Evolutionary conservation across 2,113 vertebrate genomes (phyloP).

Genomic region (Eonycteris spelaea): DNA sequence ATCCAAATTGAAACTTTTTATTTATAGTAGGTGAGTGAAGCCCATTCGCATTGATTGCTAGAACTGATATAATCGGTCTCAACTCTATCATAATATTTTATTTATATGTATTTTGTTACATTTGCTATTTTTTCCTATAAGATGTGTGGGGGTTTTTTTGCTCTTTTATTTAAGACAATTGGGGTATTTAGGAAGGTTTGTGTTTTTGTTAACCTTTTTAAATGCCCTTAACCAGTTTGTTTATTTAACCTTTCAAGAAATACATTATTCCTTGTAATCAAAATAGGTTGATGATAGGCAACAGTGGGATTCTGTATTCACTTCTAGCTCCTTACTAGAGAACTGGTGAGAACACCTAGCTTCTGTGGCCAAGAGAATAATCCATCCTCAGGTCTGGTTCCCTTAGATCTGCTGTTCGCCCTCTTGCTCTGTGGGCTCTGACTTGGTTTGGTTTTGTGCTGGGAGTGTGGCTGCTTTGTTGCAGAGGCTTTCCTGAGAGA

Average conservation of each 20-base stretch:
- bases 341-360: background rate
- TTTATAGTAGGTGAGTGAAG: background rate
- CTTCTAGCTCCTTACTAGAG: background rate
- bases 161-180: slow-evolving; percentile 5
- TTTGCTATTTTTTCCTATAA: background rate
- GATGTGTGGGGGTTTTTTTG: background rate
- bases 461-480: background rate
- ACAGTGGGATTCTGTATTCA: background rate
- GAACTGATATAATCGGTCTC: background rate
- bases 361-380: background rate
- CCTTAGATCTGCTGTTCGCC: background rate
- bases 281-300: background rate
- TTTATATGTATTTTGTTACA: slow-evolving; percentile 8
- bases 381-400: background rate
- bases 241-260: background rate
- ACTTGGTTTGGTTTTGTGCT: background rate
- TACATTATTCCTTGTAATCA: background rate
- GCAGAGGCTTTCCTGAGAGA: background rate
- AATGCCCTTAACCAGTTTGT: background rate
- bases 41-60: background rate
- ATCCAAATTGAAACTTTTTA: background rate
- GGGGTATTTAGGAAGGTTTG: background rate
- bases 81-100: background rate
- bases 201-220: slow-evolving; percentile 37
- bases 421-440: background rate